Evolutionary conservation across 2,888 invertebrate species (phyloP), one percentile per base, ranked within the genome.

Genomic region (Dryadula phaetusa): DNA sequence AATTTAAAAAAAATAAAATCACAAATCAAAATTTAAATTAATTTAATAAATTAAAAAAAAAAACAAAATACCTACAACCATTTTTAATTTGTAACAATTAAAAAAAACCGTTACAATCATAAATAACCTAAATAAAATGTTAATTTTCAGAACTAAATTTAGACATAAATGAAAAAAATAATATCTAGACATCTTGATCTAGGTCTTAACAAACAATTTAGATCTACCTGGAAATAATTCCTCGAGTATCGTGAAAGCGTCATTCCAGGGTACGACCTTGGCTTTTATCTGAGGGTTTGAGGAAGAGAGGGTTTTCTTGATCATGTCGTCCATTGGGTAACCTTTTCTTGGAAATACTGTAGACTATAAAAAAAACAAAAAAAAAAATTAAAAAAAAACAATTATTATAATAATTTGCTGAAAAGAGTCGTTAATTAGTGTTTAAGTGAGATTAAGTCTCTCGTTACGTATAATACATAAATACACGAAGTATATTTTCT

Each of bases 301-400:
- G 0, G 85, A 76, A 0, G 81, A 62, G 1, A 84, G 71, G 2
- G 83, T 82, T 76, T 86, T 83, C 78, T 82, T 83, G 25, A 88
- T 80, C 1, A 91, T 75, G 8, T 86, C 82, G 49, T 90, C 83
- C 25, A 91, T 78, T 0, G 90, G 88, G 70, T 81, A 92, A 1
- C 88, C 88, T 5, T 81, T 79, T 0, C 92, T 84, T 0, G 92
- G 90, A 67, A 88, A 92, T 0, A 91, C 89, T 58, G 72, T 84
- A 0, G 83, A 82, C 92, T 92, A 86, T 0, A 76, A 77, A 47
- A 44, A 46, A 52, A 16, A 61, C 0, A 4, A 46, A 44, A n/a
- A 3, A n/a, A 37, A 37, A 1, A 37, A 37, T 12, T 32, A 32
- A 37, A 5, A n/a, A n/a, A n/a, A n/a, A n/a, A n/a, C n/a, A n/a